Base-by-base conservation (phyloP, 2,113 vertebrate species). In the Phocoena phocoena region DNA sequence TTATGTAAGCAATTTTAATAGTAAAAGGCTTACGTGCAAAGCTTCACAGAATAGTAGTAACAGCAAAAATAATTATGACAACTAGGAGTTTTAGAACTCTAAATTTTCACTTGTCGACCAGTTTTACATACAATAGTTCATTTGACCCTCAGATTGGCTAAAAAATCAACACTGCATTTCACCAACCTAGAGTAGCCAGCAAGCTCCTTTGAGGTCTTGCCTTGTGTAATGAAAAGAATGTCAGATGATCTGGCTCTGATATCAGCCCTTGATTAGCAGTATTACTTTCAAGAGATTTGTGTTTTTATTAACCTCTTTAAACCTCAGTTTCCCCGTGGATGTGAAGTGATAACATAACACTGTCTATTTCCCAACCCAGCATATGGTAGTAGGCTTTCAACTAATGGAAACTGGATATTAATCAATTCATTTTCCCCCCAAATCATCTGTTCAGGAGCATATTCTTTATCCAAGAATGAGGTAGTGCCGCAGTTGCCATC, bases 1-100 rank as follows among this genome's bases (percentile, higher is more conserved):
- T 71, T 90, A 67, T 38, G 1, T 73, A 26, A 95, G 38, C 36
- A 76, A 76, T 92, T 94, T 96, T 70, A 94, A 63, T 83, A 67
- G 65, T 47, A 96, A 96, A 77, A 90, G 17, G 14, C 21, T 67
- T 73, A 70, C 80, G 2, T 82, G 17, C 36, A 88, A 94, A 88
- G 33, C 25, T 85, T 96, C 23, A 36, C 17, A 47, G 31, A 86
- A 47, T 41, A 83, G 50, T 71, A 77, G 71, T 28, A 80, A 90
- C 67, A 76, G 83, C 71, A 85, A 73, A 94, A 87, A 89, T 79
- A 83, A 83, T 88, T 77, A 89, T 63, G 62, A 14, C 33, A 91
- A 65, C 4, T 60, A 79, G 25, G 28, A 92, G 6, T n/a, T 92
- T 90, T 89, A 92, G 44, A 96, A 73, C 71, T 53, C 28, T 53